Evolutionary conservation across 2,113 vertebrate species (phyloP), one percentile per base, ranked within the genome.

Genomic region (Atlantisia rogersi): DNA sequence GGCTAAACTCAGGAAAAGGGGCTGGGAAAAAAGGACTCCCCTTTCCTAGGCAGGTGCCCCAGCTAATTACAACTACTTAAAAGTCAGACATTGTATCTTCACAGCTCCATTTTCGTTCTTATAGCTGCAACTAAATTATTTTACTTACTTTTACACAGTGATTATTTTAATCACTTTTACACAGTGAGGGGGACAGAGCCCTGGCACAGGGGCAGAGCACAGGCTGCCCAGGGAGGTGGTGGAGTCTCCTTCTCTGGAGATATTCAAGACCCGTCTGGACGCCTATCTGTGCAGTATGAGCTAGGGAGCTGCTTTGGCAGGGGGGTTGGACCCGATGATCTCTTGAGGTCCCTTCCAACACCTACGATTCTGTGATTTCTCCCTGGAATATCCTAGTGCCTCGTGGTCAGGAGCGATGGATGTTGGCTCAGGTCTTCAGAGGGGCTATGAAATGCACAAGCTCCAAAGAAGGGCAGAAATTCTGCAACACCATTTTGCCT

Each of bases 341-440:
- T 35, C 35, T 35, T 35, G 35, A 35, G 35, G 35, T 35, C 35
- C 35, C 35, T 35, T 35, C 35, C 35, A 35, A 35, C 35, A 35
- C 35, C 35, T 35, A 35, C 35, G 35, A 35, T 35, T 35, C 35
- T 35, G 35, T 35, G 35, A 35, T 35, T 86, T 67, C 56, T 91
- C 76, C 28, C 46, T 46, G 53, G 21, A 93, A 69, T 58, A 65
- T 42, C 62, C 48, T 80, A 92, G 90, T 69, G 44, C 44, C 55
- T 65, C 46, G 56, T 70, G 92, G 76, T 40, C 55, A 77, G n/a
- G 9, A 90, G 56, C 0, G 0, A 86, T 79, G 63, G 92, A 92
- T 86, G 79, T 77, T 81, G 76, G 68, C 60, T 93, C 59, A 63
- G 68, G 59, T 71, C 82, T 91, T 89, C 74, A 91, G 64, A 93